These are phyloP conservation scores for Pelobates cultripes DNA, from an alignment of 2,797 vertebrate genomes.

Conservation along the genomic window DNA sequence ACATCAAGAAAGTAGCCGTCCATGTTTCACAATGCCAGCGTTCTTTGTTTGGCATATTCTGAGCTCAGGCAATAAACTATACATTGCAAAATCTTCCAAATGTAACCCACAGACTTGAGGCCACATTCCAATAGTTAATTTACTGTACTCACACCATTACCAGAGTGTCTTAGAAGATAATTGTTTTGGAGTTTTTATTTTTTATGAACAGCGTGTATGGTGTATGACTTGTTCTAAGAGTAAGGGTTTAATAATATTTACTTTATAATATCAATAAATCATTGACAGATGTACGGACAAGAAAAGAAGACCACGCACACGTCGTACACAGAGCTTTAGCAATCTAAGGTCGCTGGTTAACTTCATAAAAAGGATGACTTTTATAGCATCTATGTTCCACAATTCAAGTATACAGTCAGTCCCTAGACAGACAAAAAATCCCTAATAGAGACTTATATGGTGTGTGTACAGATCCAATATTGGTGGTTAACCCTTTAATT, in stretches of 20 bases:
- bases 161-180: not conserved
- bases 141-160: not conserved
- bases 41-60: not conserved
- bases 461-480: no score
- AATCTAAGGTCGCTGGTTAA: constrained; percentile 2
- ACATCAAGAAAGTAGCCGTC: no score
- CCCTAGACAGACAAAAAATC: no score
- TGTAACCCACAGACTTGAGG: not conserved
- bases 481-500: no score
- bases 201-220: not conserved
- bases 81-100: not conserved
- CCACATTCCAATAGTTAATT: not conserved
- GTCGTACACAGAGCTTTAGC: not conserved
- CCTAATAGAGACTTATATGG: no score
- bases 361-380: constrained; percentile 8
- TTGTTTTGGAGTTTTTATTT: not conserved
- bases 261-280: not conserved
- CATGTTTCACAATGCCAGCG: not conserved
- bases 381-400: constrained; percentile 10
- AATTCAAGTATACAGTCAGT: not conserved
- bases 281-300: constrained; percentile 17
- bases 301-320: constrained; percentile 15
- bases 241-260: not conserved
- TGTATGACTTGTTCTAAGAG: constrained; percentile 22
- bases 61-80: not conserved